Conservation (phyloP, 30 jellyfish, hydroid and myxozoan genomes). For the Hydra vulgaris region DNA sequence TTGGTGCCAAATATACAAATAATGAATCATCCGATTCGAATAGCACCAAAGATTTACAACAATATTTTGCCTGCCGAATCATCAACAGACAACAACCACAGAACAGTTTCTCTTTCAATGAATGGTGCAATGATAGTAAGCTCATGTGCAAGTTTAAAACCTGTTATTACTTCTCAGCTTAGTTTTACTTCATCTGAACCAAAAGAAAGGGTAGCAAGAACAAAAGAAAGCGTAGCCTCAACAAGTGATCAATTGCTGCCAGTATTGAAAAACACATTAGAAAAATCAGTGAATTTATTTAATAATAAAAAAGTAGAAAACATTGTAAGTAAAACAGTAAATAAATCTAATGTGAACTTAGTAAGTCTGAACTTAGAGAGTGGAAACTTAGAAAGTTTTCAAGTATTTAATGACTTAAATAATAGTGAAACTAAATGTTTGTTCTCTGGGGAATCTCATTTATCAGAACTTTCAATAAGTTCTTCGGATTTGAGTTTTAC, state of each 20-base stretch:
- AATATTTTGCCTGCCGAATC: neutral
- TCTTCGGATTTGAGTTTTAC: slow-evolving; percentile 22
- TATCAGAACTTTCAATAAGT: slow-evolving; percentile 25
- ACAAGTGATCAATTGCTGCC: neutral
- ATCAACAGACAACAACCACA: neutral
- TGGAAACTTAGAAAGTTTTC: neutral
- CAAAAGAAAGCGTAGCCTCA: neutral
- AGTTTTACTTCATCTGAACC: neutral
- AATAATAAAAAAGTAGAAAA: neutral
- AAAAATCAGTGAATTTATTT: neutral
- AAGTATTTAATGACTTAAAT: neutral
- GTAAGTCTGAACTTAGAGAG: neutral
- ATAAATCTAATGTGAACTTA: neutral
- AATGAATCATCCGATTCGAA: slow-evolving; percentile 23
- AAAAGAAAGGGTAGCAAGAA: neutral
- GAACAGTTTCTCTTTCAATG: neutral
- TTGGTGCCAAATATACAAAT: slow-evolving; percentile 39
- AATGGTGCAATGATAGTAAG: neutral
- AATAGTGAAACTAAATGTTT: neutral
- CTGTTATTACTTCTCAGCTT: neutral
- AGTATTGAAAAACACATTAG: neutral
- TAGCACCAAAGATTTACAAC: slow-evolving; percentile 14
- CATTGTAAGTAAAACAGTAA: neutral
- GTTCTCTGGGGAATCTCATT: slow-evolving; percentile 22
- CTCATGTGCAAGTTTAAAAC: neutral